Conservation (phyloP, 2,888 invertebrate species). For the Plemyria rubiginata region DNA sequence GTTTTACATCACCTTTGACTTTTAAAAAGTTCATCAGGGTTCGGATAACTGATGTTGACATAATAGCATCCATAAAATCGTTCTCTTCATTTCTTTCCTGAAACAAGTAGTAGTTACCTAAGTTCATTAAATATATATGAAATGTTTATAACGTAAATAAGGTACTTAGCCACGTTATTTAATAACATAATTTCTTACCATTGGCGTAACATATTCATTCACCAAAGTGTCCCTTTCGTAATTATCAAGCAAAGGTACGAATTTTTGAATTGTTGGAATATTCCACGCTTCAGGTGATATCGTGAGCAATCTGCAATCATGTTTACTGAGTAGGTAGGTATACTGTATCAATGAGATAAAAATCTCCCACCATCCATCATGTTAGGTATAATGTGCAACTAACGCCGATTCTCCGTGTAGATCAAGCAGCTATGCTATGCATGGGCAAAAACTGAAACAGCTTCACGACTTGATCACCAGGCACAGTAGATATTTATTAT, state of each 20-base stretch:
- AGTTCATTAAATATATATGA: too few relatives aligned
- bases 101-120: not conserved
- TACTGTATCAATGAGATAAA: slow-evolving; percentile 4
- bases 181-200: too few relatives aligned
- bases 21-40: slow-evolving; percentile 88
- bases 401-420: not conserved
- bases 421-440: not conserved
- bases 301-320: slow-evolving; percentile 86
- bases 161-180: too few relatives aligned
- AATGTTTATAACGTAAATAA: too few relatives aligned
- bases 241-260: slow-evolving; percentile 92
- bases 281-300: slow-evolving; percentile 86
- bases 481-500: too few relatives aligned
- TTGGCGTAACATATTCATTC: slow-evolving; percentile 91
- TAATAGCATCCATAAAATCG: slow-evolving; percentile 90
- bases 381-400: not conserved
- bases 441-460: too few relatives aligned
- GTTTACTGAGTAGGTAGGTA: slow-evolving; percentile 3
- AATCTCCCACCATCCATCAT: slow-evolving; percentile 14
- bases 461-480: too few relatives aligned
- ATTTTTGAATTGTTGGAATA: slow-evolving; percentile 90
- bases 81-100: slow-evolving; percentile 91
- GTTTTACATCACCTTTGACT: slow-evolving; percentile 75
- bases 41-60: slow-evolving; percentile 91
- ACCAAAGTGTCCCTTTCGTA: slow-evolving; percentile 90